Evolutionary conservation across 92 coral and sea anemone species (phyloP).

Genomic region (Zoanthus solanderi): DNA sequence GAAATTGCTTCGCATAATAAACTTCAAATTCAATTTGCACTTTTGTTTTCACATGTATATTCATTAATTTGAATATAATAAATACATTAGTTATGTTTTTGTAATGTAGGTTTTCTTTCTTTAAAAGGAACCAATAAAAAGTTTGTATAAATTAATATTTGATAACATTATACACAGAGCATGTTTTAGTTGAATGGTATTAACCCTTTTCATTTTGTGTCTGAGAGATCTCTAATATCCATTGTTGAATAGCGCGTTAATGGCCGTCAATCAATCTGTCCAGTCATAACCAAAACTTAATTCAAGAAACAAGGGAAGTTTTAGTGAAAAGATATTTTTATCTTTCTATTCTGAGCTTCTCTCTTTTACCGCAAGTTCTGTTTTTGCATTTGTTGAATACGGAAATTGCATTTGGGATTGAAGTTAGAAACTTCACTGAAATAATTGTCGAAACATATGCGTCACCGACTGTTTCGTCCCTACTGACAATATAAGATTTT

Average conservation of each 20-base stretch:
- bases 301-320: background rate
- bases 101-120: background rate
- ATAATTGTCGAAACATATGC: background rate
- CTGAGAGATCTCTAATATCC: background rate
- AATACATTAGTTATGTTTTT: background rate
- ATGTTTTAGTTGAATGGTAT: background rate
- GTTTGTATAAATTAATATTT: background rate
- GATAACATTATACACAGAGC: background rate
- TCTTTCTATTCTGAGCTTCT: background rate
- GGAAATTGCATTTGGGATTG: background rate
- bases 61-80: background rate
- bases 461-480: background rate
- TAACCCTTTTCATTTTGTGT: background rate
- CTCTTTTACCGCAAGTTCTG: background rate
- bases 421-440: background rate
- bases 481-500: background rate
- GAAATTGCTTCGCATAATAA: too few species aligned
- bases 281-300: constrained; percentile 11
- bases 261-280: background rate
- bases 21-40: too few species aligned
- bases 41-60: too few species aligned
- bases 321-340: background rate
- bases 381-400: background rate
- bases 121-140: too few species aligned
- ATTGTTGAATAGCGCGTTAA: background rate